Conservation (phyloP, 1,140 invertebrate species). For the Brevipalpus yothersi region DNA sequence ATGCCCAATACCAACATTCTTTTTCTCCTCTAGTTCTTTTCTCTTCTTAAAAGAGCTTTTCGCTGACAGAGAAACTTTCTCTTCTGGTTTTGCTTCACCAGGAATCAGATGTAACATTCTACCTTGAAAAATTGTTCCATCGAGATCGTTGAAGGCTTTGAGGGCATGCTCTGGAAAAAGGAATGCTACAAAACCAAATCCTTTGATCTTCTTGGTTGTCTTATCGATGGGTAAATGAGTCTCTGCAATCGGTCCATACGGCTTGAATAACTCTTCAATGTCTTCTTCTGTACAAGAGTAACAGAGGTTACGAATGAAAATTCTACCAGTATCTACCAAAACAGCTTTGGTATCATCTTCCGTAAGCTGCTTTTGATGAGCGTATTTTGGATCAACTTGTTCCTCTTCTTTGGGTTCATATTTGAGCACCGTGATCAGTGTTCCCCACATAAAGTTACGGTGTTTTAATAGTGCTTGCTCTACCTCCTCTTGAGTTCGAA, state of each 20-base stretch:
- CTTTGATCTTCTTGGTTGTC: constrained; percentile 58
- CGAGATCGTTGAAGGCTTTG: constrained; percentile 57
- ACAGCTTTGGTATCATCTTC: not conserved
- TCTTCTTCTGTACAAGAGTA: constrained; percentile 73
- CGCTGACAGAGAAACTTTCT: not conserved
- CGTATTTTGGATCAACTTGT: constrained; percentile 28
- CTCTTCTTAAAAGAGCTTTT: constrained; percentile 46
- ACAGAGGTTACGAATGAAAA: constrained; percentile 80
- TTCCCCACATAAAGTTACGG: constrained; percentile 41
- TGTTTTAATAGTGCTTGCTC: constrained; percentile 58
- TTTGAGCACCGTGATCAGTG: constrained; percentile 20
- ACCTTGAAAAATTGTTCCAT: constrained; percentile 62
- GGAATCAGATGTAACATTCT: constrained; percentile 79
- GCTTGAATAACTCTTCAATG: constrained; percentile 52
- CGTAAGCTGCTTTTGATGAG: constrained; percentile 23
- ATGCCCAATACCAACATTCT: constrained; percentile 36
- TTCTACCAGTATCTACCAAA: constrained; percentile 39
- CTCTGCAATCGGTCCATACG: constrained; percentile 67
- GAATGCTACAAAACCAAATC: constrained; percentile 78
- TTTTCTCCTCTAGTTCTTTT: constrained; percentile 53
- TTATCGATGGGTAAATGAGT: constrained; percentile 68
- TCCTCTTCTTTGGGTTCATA: constrained; percentile 18
- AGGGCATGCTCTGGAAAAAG: constrained; percentile 87
- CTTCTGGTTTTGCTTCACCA: constrained; percentile 33
- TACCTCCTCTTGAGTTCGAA: constrained; percentile 51